These are phyloP conservation scores for Diachasmimorpha longicaudata DNA, from an alignment of 1,140 invertebrate genomes.

Conservation along the genomic window DNA sequence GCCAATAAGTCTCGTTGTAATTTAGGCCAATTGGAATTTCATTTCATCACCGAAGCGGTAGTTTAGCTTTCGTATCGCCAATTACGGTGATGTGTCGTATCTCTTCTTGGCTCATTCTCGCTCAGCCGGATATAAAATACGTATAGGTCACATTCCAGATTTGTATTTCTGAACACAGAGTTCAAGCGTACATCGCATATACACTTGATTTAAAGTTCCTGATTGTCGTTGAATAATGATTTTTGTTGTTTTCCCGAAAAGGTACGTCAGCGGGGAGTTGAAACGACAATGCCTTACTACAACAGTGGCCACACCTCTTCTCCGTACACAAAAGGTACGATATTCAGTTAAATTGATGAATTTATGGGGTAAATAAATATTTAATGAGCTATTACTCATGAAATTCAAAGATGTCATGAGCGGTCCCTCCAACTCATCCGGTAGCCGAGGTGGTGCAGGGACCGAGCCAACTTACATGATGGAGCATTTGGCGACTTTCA, in stretches of 20 bases:
- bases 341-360: background rate
- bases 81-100: slow-evolving; percentile 41
- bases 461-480: slow-evolving; percentile 84
- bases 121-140: slow-evolving; percentile 39
- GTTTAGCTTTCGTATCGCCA: slow-evolving; percentile 47
- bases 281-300: slow-evolving; percentile 50
- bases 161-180: background rate
- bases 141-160: background rate
- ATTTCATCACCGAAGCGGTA: slow-evolving; percentile 32
- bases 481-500: slow-evolving; percentile 98
- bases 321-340: slow-evolving; percentile 49
- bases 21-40: slow-evolving; percentile 47
- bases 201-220: background rate
- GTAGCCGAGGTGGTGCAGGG: slow-evolving; percentile 53
- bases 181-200: background rate
- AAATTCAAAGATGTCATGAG: slow-evolving; percentile 44
- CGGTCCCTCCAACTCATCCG: slow-evolving; percentile 47
- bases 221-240: slow-evolving; percentile 10
- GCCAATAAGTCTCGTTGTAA: slow-evolving; percentile 1
- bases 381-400: background rate
- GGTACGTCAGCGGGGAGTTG: slow-evolving; percentile 21
- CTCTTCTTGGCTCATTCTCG: slow-evolving; percentile 17
- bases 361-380: background rate
- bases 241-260: slow-evolving; percentile 27
- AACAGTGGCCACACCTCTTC: slow-evolving; percentile 51